Conservation (phyloP, 2,888 invertebrate species). For the Drosophila niveifrons region DNA sequence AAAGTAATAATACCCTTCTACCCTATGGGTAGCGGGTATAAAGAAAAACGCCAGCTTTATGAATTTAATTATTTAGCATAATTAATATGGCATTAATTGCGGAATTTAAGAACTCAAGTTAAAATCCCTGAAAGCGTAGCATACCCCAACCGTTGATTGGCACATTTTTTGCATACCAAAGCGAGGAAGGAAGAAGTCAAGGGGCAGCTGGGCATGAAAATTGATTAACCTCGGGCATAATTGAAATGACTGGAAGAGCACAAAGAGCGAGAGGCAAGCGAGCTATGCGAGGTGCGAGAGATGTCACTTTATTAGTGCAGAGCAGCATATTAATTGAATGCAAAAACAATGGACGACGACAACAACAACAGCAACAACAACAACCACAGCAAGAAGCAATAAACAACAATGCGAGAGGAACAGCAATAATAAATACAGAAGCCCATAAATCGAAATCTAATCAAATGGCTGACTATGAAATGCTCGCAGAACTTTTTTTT, state of each 20-base stretch:
- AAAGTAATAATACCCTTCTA: no score
- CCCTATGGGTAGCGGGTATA: no score
- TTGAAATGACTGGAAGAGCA: constrained; percentile 19
- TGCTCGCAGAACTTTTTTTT: constrained; percentile 51
- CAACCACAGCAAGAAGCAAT: not conserved
- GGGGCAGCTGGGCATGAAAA: constrained; percentile 7
- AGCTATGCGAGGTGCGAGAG: not conserved
- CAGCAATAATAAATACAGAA: constrained; percentile 1
- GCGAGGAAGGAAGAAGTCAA: not conserved
- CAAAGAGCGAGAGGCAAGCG: not conserved
- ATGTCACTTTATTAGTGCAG: constrained; percentile 23
- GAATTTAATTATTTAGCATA: not conserved
- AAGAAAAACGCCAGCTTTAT: no score
- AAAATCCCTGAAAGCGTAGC: not conserved
- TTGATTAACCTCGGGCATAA: constrained; percentile 26
- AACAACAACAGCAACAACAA: not conserved
- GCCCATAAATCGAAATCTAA: constrained; percentile 70
- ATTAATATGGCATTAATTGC: not conserved
- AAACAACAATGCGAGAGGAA: constrained; percentile 8
- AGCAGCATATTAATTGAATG: constrained; percentile 13
- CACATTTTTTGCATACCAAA: constrained; percentile 7
- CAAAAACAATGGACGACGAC: not conserved
- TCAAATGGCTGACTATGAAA: constrained; percentile 73
- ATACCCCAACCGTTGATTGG: not conserved
- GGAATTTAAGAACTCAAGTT: not conserved